Base-by-base conservation (phyloP, 2,797 vertebrate species). In the Neopelma chrysocephalum region DNA sequence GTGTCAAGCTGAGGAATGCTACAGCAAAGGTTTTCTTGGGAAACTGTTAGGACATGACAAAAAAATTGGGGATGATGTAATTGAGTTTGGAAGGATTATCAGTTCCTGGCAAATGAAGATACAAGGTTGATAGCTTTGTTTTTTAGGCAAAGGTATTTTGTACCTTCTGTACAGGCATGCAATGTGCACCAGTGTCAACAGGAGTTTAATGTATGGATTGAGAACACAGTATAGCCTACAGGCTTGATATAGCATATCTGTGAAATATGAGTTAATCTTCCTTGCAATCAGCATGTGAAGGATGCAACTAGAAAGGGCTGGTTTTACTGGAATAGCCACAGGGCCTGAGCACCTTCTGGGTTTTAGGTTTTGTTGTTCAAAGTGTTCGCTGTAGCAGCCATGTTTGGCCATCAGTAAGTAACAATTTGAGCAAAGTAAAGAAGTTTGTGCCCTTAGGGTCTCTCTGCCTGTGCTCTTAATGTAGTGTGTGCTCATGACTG, bases 151-250 rank as follows among this genome's bases (percentile, higher is more conserved):
- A 66, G 32, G 34, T 60, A 21, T 86, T 94, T 89, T 58, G 27
- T 65, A 64, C 66, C 6, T 75, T 86, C 51, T 92, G 72, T 86
- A 66, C 38, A 83, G 91, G 29, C 91, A 81, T 29, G 57, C 47
- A 76, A 5, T 36, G 70, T 0, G 0, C 47, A 58, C 34, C 11
- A 12, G 36, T 76, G 76, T 80, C 57, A 91, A 89, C 40, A 72
- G 47, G 79, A 83, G 43, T 90, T 95, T 93, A 84, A 93, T 90
- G 64, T 94, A 82, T 95, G 91, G 64, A 93, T 90, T 94, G 45
- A 89, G 85, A 93, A 68, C 71, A 61, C 29, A 42, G 43, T 22
- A 29, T 80, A 70, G 66, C 90, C 94, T 90, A 66, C 6, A 54
- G 95, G 88, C 68, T 77, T 89, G 60, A 27, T 72, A 6, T 11